Evolutionary conservation across 2,113 vertebrate genomes (phyloP).

Genomic region (Fulica atra): DNA sequence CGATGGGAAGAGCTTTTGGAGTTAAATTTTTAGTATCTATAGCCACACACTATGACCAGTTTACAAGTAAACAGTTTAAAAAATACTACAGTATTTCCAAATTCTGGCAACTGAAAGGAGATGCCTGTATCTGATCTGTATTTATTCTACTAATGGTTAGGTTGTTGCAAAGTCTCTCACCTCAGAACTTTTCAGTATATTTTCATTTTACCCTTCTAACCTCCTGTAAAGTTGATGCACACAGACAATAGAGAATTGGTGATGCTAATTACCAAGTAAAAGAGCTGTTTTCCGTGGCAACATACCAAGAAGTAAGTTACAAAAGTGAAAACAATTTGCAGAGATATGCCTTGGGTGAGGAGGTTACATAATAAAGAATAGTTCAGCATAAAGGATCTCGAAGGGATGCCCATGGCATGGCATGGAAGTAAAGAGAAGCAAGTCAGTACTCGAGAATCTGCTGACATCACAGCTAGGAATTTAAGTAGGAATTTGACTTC

Average conservation of each 20-base stretch:
- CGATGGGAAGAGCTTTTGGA: background rate
- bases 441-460: background rate
- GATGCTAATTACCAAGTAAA: background rate
- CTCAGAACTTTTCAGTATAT: background rate
- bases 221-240: background rate
- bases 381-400: background rate
- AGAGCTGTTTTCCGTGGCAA: background rate
- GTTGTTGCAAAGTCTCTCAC: background rate
- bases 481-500: conserved; percentile 7
- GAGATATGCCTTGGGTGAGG: background rate
- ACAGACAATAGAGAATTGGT: background rate
- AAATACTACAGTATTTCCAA: background rate
- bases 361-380: background rate
- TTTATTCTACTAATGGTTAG: background rate
- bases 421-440: background rate
- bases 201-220: background rate
- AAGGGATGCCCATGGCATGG: background rate
- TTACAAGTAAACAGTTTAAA: background rate
- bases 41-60: background rate
- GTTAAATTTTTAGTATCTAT: background rate
- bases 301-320: background rate
- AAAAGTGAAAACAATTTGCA: background rate
- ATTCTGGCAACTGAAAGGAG: background rate
- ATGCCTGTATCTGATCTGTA: background rate
- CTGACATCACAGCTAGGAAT: background rate